Percentiles rank a stretch among this genome's conserved stretches.
Evolutionary conservation across 1,140 invertebrate species (phyloP).

Genomic region (Argopecten irradians): DNA sequence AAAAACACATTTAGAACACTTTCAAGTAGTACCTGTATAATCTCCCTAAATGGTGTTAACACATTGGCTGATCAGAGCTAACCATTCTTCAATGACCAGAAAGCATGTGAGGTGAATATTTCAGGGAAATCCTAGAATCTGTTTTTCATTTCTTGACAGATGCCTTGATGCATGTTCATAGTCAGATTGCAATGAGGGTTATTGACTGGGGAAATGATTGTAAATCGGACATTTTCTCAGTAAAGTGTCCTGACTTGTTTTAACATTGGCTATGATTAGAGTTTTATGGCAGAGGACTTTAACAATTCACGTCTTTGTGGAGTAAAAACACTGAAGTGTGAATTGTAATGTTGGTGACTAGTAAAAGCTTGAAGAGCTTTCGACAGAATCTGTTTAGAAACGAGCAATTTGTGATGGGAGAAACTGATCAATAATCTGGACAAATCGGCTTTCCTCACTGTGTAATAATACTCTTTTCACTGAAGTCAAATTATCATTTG

Average conservation of each 20-base stretch:
- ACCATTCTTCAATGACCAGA: background rate
- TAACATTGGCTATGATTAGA: background rate
- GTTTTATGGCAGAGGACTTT: background rate
- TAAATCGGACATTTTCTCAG: constrained; percentile 16
- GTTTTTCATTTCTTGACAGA: background rate
- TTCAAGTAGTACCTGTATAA: background rate
- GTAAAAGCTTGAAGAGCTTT: background rate
- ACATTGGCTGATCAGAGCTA: background rate
- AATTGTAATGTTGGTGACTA: background rate
- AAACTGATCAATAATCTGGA: background rate
- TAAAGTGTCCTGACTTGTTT: constrained; percentile 6
- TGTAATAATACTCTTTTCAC: constrained; percentile 10
- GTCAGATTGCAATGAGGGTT: background rate
- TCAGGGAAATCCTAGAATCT: background rate
- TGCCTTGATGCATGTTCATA: background rate
- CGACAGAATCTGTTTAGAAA: background rate
- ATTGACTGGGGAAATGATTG: background rate
- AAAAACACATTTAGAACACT: background rate
- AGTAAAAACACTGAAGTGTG: constrained; percentile 3
- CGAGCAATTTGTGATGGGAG: background rate
- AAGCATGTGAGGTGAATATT: background rate
- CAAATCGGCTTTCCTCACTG: background rate
- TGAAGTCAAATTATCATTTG: constrained; percentile 9
- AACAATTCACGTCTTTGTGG: background rate
- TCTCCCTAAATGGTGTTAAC: background rate